phyloP scores from a whole-genome alignment of 2,888 invertebrate species.

The Coenonympha glycerion region DNA sequence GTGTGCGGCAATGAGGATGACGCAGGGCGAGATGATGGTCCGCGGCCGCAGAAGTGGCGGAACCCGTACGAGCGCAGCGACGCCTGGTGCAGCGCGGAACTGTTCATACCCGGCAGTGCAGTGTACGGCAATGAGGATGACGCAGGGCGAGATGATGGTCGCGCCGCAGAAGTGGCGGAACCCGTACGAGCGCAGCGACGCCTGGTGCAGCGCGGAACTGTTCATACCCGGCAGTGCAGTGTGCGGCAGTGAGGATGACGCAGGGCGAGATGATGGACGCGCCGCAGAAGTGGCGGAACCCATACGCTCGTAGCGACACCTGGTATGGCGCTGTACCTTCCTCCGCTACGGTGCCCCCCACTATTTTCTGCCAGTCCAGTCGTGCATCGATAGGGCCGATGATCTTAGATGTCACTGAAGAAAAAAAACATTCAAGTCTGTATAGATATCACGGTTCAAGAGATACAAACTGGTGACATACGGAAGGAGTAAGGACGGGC shows the following conservation, averaged over 20 bases:
- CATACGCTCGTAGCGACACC: slow-evolving; percentile 66
- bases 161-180: too few species aligned
- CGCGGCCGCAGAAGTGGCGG: slow-evolving; percentile 78
- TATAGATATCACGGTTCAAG: too few species aligned
- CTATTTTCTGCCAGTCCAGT: slow-evolving; percentile 66
- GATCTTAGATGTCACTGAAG: slow-evolving; percentile 46
- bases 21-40: slow-evolving; percentile 71
- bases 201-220: background rate
- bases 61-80: slow-evolving; percentile 65
- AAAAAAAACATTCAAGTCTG: too few species aligned
- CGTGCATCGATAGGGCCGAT: slow-evolving; percentile 40
- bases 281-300: slow-evolving; percentile 76
- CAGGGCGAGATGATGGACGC: slow-evolving; percentile 74
- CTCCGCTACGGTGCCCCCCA: slow-evolving; percentile 71
- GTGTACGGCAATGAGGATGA: slow-evolving; percentile 72
- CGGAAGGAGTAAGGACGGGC: too few species aligned
- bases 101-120: slow-evolving; percentile 67
- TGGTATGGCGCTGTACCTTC: slow-evolving; percentile 72
- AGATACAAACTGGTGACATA: too few species aligned
- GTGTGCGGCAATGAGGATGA: slow-evolving; percentile 75
- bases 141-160: too few species aligned
- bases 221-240: slow-evolving; percentile 70
- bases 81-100: slow-evolving; percentile 65
- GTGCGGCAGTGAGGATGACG: slow-evolving; percentile 74
- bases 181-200: too few species aligned